Evolutionary conservation across 2,888 invertebrate species (phyloP), one percentile per base, ranked within the genome.

Genomic region (Drosophila neonasuta): DNA sequence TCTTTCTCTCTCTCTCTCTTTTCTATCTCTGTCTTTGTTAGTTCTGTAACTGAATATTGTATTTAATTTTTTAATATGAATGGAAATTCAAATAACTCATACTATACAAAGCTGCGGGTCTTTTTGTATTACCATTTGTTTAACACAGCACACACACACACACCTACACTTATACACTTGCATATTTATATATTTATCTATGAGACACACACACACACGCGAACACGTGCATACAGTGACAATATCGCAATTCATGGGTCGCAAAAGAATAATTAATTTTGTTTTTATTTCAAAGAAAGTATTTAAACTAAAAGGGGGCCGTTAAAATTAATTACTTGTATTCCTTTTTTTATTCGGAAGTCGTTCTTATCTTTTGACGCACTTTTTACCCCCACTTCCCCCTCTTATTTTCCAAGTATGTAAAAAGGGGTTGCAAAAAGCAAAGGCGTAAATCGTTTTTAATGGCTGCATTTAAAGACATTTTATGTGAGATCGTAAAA

Each of bases 381-480:
- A 61, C 45, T 58, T 63, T 50, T 46, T 3, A 10, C 36, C 9
- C 39, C 8, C 39, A 15, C 13, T 8, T 4, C 32, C 13, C 24
- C 44, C 13, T 17, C 9, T 15, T 24, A 24, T 24, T 20, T 13
- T 36, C 29, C 29, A 36, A 41, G 29, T 4, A 36, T 32, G 39
- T 64, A 41, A 30, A 76, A 64, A 46, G 29, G 72, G 72, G 67
- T 72, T 74, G 79, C 56, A 8, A 39, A 51, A 48, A 50, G 58
- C 52, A 49, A 67, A 78, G 71, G 81, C 84, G 81, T 86, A 86
- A 86, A 83, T 86, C 86, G 84, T 83, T 84, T 86, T 86, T 83
- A 84, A 84, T 84, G 82, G 80, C 74, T 79, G 74, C 85, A 79
- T 86, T 86, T 79, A 86, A 80, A 62, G 72, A 65, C 77, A 69